Base-by-base conservation (phyloP, 2,113 vertebrate genomes). In the Rhinoptilus africanus region DNA sequence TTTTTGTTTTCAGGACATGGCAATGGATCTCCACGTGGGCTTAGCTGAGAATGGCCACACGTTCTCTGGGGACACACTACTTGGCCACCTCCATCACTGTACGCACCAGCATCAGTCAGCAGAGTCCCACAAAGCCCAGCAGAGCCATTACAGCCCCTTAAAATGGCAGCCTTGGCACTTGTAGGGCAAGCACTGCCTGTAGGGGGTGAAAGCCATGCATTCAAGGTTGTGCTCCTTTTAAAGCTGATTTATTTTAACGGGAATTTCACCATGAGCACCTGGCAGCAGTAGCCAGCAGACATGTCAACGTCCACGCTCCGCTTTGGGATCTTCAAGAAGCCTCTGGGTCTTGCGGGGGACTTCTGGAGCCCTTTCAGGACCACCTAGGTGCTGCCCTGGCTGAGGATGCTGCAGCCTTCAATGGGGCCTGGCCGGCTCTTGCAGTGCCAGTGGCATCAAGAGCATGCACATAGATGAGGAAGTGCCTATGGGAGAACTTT, bases 201-300 rank as follows among this genome's bases (percentile, higher is more conserved):
- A 37, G 13, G 30, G 26, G 16, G 30, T 34, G 45, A 66, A 56
- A 66, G 47, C 27, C 41, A 43, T 0, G 0, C 8, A 3, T n/a
- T 84, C 14, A 2, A 3, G 4, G 30, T 21, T 51, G 10, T 59
- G 43, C 6, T 81, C 12, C 45, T 89, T 77, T 73, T 60, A 93
- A 92, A 90, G 41, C 6, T 35, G 72, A 32, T 84, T 77, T 77
- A 73, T 81, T 89, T 89, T 32, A 83, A 19, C 14, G 60, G 34
- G 35, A 63, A 26, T 89, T 74, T 34, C 15, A 37, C 2, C 0
- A 27, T 7, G 6, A 0, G 0, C 41, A 63, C 41, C 41, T 87
- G 37, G 67, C 45, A 66, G 51, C 4, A 4, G 47, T 0, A 1
- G 27, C 47, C 76, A 78, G 67, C 39, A 71, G 47, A 51, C 13